A percentile compares a stretch with the other conserved stretches of the same genome.
Evolutionary conservation across 2,888 invertebrate species (phyloP).

Genomic region (Hipparchia sbordonii): DNA sequence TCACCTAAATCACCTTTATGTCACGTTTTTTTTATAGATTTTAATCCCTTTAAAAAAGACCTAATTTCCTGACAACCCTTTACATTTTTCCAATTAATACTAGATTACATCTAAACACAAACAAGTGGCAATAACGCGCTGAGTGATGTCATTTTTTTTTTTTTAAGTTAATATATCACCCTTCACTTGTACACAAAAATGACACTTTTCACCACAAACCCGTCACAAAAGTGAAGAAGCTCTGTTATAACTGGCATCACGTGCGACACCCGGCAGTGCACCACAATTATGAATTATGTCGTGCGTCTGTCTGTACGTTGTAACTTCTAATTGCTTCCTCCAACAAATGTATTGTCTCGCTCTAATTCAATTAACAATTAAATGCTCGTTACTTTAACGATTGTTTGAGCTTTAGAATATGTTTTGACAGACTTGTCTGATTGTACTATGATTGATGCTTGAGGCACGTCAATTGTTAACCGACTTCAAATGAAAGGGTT

Average conservation of each 20-base stretch:
- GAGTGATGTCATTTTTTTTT: background rate
- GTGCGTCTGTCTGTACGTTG: slow-evolving; percentile 47
- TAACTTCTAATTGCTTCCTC: slow-evolving; percentile 58
- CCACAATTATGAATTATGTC: slow-evolving; percentile 54
- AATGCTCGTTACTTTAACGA: slow-evolving; percentile 40
- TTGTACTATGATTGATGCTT: slow-evolving; percentile 16
- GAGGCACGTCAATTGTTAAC: slow-evolving; percentile 3
- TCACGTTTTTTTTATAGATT: no score
- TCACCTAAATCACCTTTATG: no score
- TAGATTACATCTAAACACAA: background rate
- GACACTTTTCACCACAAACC: slow-evolving; percentile 1
- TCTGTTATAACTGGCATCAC: slow-evolving; percentile 11
- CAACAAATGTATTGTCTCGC: slow-evolving; percentile 57
- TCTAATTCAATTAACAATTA: slow-evolving; percentile 68
- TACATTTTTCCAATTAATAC: background rate
- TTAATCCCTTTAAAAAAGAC: background rate
- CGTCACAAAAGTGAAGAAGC: slow-evolving; percentile 1
- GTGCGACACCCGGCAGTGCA: slow-evolving; percentile 45
- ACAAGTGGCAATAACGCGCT: background rate
- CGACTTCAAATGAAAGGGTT: no score
- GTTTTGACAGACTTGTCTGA: slow-evolving; percentile 23
- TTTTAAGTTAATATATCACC: background rate
- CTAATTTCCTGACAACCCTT: no score
- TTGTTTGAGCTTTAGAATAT: slow-evolving; percentile 32
- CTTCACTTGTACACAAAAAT: background rate